Conservation (phyloP, 2,113 vertebrate species). For the Macquaria australasica region DNA sequence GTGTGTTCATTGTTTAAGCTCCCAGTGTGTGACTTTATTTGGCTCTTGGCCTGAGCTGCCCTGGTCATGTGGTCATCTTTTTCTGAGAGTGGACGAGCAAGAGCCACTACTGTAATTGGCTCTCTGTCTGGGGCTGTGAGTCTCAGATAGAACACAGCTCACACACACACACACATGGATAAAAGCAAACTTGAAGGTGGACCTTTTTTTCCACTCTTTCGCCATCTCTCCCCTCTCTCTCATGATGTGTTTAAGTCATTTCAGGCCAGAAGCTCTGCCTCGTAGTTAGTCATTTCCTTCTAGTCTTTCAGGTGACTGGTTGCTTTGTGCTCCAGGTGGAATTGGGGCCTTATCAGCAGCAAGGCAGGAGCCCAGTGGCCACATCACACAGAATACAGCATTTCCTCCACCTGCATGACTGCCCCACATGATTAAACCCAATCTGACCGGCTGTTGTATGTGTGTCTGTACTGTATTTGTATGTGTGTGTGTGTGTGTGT, state of each 20-base stretch:
- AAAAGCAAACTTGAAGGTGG: constrained; percentile 40
- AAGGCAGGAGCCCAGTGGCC: constrained; percentile 72
- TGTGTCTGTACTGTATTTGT: constrained; percentile 16
- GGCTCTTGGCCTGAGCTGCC: background rate
- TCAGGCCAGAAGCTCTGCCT: constrained; percentile 32
- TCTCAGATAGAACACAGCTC: constrained; percentile 30
- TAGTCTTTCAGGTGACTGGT: constrained; percentile 69
- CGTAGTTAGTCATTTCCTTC: constrained; percentile 62
- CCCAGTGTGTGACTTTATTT: background rate
- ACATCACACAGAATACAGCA: constrained; percentile 63
- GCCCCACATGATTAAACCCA: constrained; percentile 74
- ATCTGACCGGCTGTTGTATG: constrained; percentile 39
- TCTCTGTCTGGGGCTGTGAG: background rate
- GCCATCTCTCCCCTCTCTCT: constrained; percentile 9
- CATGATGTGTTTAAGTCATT: constrained; percentile 50
- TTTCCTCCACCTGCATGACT: constrained; percentile 67
- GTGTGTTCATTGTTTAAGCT: background rate
- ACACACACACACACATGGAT: constrained; percentile 15
- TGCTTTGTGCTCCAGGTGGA: constrained; percentile 75
- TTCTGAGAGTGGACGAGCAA: constrained; percentile 5
- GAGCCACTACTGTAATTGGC: constrained; percentile 38
- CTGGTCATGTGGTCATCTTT: constrained; percentile 19
- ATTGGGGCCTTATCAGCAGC: constrained; percentile 81
- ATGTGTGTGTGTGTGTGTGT: constrained; percentile 17
- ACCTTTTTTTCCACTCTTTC: background rate